Conservation (phyloP, 2,888 invertebrate species). For the Pyrocoelia pectoralis region DNA sequence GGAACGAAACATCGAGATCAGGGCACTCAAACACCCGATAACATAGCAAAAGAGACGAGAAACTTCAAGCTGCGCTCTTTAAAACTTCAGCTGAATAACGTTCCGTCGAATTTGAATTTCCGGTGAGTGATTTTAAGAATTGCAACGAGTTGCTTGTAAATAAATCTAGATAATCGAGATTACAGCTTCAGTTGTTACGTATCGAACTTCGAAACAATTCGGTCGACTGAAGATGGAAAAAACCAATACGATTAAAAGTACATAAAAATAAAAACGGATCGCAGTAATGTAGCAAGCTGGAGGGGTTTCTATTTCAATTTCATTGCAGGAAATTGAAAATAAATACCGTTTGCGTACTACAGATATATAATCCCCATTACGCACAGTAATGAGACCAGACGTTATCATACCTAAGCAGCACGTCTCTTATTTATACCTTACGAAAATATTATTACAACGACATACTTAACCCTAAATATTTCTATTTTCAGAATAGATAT, state of each 20-base stretch:
- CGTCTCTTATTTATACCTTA: too few relatives aligned
- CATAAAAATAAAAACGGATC: conserved; percentile 1
- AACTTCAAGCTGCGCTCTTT: conserved; percentile 67
- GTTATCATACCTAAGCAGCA: too few relatives aligned
- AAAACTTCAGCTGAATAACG: conserved; percentile 69
- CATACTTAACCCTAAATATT: too few relatives aligned
- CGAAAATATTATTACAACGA: too few relatives aligned
- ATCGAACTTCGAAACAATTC: not conserved
- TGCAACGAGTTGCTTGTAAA: not conserved
- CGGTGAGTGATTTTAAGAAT: conserved; percentile 54
- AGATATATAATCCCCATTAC: too few relatives aligned
- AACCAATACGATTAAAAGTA: not conserved
- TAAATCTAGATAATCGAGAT: not conserved
- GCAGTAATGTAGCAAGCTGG: not conserved
- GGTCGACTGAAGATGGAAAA: not conserved
- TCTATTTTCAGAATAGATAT: too few relatives aligned
- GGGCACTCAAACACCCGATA: conserved; percentile 76
- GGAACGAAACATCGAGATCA: conserved; percentile 66
- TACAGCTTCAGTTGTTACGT: not conserved
- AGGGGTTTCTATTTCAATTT: not conserved
- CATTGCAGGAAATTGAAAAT: conserved; percentile 4
- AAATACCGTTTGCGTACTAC: conserved; percentile 1
- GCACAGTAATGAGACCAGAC: too few relatives aligned
- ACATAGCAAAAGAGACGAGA: conserved; percentile 74
- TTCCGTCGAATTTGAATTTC: conserved; percentile 69